Conservation (phyloP, 2,113 vertebrate genomes). For the Isurus oxyrinchus region DNA sequence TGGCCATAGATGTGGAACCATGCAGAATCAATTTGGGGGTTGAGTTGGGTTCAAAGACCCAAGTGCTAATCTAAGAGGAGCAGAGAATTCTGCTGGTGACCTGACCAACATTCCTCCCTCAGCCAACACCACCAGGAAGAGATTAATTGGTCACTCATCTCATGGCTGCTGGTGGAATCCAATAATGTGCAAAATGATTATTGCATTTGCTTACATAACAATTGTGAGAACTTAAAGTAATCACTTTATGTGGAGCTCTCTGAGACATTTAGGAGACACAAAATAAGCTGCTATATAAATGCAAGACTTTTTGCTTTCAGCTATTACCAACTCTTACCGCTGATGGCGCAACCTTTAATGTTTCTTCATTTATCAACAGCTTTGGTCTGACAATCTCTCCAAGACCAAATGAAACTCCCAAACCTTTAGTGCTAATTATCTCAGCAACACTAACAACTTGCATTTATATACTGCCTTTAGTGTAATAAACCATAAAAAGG, state of each 20-base stretch:
- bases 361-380: background rate
- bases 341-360: background rate
- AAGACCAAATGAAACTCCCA: background rate
- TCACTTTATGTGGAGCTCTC: background rate
- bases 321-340: background rate
- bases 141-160: background rate
- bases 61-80: background rate
- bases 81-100: background rate
- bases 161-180: background rate
- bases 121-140: background rate
- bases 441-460: background rate
- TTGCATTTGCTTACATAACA: background rate
- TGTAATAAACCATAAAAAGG: background rate
- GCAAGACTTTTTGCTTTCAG: background rate
- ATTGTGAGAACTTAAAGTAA: background rate
- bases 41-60: background rate
- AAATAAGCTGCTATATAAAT: background rate
- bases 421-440: background rate
- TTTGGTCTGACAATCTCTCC: background rate
- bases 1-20: background rate
- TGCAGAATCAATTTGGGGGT: background rate
- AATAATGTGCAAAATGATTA: background rate
- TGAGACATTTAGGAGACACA: background rate
- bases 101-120: background rate
- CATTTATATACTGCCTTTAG: background rate